Conservation (phyloP, 2,888 invertebrate genomes). For the Gari tellinella region DNA sequence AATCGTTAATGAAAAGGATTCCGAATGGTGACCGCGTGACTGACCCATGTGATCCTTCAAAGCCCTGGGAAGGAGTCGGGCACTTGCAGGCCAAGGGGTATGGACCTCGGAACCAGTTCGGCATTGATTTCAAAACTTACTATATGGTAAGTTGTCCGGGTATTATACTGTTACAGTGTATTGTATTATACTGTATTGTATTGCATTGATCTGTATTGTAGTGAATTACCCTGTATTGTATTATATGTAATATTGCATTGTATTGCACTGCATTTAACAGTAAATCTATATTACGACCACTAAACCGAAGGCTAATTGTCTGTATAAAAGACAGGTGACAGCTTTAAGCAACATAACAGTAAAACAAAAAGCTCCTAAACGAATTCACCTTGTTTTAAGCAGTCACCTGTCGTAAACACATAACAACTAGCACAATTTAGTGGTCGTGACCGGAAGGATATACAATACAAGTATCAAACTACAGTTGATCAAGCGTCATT, state of each 20-base stretch:
- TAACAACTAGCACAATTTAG: no score
- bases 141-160: slow-evolving; percentile 49
- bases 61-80: slow-evolving; percentile 66
- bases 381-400: no score
- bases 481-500: no score
- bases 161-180: background rate
- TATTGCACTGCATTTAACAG: background rate
- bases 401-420: no score
- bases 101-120: slow-evolving; percentile 65
- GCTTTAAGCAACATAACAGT: no score
- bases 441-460: no score
- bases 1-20: slow-evolving; percentile 42
- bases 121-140: slow-evolving; percentile 55
- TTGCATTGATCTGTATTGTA: background rate
- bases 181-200: slow-evolving; percentile 2
- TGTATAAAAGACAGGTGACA: no score
- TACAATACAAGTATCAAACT: no score
- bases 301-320: no score
- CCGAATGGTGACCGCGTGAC: slow-evolving; percentile 66
- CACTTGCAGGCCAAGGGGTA: slow-evolving; percentile 59
- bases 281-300: no score
- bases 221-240: background rate
- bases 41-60: slow-evolving; percentile 59
- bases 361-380: no score
- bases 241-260: slow-evolving; percentile 1